Evolutionary conservation across 2,888 invertebrate genomes (phyloP), one percentile per base, ranked within the genome.

Genomic region (Doris montereyensis): DNA sequence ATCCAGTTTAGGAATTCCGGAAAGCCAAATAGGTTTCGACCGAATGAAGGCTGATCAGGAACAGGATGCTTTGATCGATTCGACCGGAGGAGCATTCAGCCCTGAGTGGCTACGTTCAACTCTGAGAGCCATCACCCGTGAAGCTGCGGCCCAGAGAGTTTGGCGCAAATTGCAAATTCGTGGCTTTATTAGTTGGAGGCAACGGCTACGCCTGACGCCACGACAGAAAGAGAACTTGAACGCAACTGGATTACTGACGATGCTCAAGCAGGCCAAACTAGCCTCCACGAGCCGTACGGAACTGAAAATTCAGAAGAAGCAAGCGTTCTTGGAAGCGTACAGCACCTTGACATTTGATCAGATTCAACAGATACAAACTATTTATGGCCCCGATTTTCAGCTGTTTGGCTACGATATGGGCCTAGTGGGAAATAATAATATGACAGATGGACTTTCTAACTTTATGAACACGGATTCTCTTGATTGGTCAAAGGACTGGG

Each of bases 351-450:
- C 68, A 28, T 2, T 34, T 0, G 8, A 34, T 5, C 68, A 74
- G 10, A 21, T 76, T 13, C 0, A 13, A 2, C 21, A 41, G 21
- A 17, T 76, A 4, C 10, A 21, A 1, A 17, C 21, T 0, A 41
- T 79, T 4, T 79, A 70, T 13, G 32, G 28, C 0, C 5, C 34
- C 4, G 79, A 79, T 21, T 79, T 79, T 30, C 30, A 35, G 8
- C 13, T 79, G 75, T 79, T 79, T 41, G 79, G 79, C 2, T 79
- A 79, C 21, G 71, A 76, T 41, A 52, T 70, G 24, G n/a, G n/a
- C n/a, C n/a, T n/a, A n/a, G n/a, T n/a, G n/a, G n/a, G n/a, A n/a
- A n/a, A n/a, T n/a, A 8, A 13, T 26, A n/a, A 3, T 3, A 3
- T 28, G 24, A 8, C 24, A 10, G 68, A n/a, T 32, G 2, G 10